phyloP scores from a whole-genome alignment of 2,797 vertebrate species.

The Synanceia verrucosa region DNA sequence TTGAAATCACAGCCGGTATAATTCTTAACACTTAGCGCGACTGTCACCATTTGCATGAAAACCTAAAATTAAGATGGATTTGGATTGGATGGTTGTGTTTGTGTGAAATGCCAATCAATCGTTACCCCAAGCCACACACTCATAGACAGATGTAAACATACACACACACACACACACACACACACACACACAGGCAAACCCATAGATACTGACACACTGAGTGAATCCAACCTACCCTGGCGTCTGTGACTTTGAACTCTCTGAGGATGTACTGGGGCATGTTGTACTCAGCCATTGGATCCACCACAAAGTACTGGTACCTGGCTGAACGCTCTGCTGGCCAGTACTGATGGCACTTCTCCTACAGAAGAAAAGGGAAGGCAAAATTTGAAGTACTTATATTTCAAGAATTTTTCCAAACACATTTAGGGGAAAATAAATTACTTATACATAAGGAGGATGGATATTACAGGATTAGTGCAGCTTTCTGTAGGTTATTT shows the following conservation, averaged over 20 bases:
- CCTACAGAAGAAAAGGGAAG: conserved; percentile 76
- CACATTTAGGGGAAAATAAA: background rate
- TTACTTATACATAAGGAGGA: background rate
- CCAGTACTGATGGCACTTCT: conserved; percentile 99
- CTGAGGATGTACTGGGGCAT: conserved; percentile 99
- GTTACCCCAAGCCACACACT: background rate
- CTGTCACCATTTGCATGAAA: conserved; percentile 36
- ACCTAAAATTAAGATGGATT: conserved; percentile 56
- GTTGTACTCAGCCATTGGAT: conserved; percentile 99
- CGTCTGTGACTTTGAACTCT: conserved; percentile 98
- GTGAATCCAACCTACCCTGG: conserved; percentile 84
- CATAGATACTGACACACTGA: conserved; percentile 11
- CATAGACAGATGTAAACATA: background rate
- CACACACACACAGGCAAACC: background rate
- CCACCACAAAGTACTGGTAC: conserved; percentile 98
- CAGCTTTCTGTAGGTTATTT: conserved; percentile 21
- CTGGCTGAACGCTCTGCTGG: conserved; percentile 95
- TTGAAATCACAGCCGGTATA: conserved; percentile 57
- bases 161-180: background rate
- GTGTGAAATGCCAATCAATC: conserved; percentile 35
- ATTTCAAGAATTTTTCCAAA: conserved; percentile 12
- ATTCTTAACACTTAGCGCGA: conserved; percentile 52
- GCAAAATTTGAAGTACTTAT: background rate
- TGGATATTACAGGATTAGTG: conserved; percentile 16
- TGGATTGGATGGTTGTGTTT: conserved; percentile 34